Evolutionary conservation across 2,113 vertebrate species (phyloP), one percentile per base, ranked within the genome.

Genomic region (Prietella phreatophila): DNA sequence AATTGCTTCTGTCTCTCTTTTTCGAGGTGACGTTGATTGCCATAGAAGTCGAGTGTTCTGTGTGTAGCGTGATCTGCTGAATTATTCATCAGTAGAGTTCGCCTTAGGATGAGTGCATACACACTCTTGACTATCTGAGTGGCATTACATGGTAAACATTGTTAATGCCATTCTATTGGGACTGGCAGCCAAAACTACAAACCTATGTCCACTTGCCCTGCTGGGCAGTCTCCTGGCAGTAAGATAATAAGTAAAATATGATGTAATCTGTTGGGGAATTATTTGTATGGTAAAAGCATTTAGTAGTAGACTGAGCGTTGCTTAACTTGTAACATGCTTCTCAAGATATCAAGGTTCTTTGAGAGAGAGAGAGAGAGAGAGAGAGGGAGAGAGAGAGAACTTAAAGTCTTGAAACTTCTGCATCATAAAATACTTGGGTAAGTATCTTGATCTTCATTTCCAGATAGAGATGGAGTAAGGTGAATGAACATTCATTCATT

Each of bases 1-100:
- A 88, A 90, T 90, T 83, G 61, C 78, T 85, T 84, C 85, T 88
- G 89, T 88, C 81, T 14, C 53, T 83, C 53, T 25, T 84, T 86
- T 82, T 78, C 30, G 36, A 90, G 53, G 84, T 81, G 87, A 76
- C 5, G 53, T 53, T 90, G 87, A 73, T 88, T 86, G 84, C 71
- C 25, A 55, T 80, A 36, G 71, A 83, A 86, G 71, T 86, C 10
- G 71, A 80, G 86, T 73, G 47, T 88, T 58, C 58, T 27, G 56
- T 58, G 79, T 78, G 60, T 82, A 85, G 60, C 56, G 81, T 33
- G 71, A 42, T 61, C 60, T 61, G 27, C 58, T 88, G 84, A 88
- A 88, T 90, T 65, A 90, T 90, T 90, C 79, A 90, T 88, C 60
- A 79, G 36, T 58, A 5, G 36, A 79, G 69, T 86, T 84, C 42